These are phyloP conservation scores for Steinernema carpocapsae DNA, from an alignment of 2,888 invertebrate genomes.

Conservation along the genomic window DNA sequence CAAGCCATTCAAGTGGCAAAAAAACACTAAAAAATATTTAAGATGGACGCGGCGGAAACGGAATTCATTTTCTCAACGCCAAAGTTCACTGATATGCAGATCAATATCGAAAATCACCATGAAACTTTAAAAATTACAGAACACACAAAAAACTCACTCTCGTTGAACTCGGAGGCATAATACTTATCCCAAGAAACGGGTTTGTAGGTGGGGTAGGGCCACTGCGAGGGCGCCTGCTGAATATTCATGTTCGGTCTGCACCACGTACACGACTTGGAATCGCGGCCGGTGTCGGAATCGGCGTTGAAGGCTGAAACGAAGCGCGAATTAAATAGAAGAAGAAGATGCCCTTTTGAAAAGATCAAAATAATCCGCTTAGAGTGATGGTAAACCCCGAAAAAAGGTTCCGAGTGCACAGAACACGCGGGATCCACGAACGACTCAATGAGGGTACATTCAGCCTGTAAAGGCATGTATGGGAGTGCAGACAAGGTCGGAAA, in stretches of 20 bases:
- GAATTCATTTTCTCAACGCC: too few species aligned
- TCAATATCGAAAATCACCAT: too few species aligned
- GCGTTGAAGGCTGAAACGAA: background rate
- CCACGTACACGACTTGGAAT: conserved; percentile 20
- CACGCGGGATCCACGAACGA: too few species aligned
- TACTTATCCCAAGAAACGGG: conserved; percentile 65
- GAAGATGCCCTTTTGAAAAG: background rate
- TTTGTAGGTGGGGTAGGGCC: conserved; percentile 58
- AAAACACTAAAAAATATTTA: too few species aligned
- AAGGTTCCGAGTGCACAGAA: background rate
- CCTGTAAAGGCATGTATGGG: too few species aligned
- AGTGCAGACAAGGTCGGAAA: too few species aligned
- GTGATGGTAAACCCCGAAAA: background rate
- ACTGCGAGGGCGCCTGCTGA: conserved; percentile 35
- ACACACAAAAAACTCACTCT: conserved; percentile 48
- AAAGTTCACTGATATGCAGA: too few species aligned
- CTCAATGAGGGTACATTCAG: background rate
- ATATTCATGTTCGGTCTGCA: conserved; percentile 15
- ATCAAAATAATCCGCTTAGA: background rate
- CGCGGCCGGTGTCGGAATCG: conserved; percentile 25
- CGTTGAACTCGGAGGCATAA: conserved; percentile 58
- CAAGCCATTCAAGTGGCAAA: too few species aligned
- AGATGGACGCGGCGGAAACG: too few species aligned
- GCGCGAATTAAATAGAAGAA: background rate
- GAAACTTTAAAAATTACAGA: too few species aligned